Conservation (phyloP, 2,113 vertebrate genomes). For the Epinephelus cyanopodus region DNA sequence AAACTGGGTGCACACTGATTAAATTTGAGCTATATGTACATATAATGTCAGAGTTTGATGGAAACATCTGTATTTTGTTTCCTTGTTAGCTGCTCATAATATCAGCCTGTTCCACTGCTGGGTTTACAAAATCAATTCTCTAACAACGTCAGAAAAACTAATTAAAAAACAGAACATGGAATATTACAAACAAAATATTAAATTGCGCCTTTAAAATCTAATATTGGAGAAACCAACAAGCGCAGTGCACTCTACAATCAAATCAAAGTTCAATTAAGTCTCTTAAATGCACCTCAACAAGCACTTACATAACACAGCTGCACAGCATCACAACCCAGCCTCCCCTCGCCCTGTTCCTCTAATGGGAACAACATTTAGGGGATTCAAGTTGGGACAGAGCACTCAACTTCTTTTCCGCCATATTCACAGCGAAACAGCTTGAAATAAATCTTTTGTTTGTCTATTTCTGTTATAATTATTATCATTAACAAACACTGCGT, state of each 20-base stretch:
- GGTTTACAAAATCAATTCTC: neutral
- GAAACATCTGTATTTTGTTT: neutral
- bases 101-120: neutral
- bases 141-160: neutral
- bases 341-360: slow-evolving; percentile 7
- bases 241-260: neutral
- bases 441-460: slow-evolving; percentile 15
- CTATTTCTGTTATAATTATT: slow-evolving; percentile 5
- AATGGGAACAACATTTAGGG: slow-evolving; percentile 32
- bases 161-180: neutral
- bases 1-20: neutral
- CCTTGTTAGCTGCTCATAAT: neutral
- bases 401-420: slow-evolving; percentile 18
- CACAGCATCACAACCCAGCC: neutral
- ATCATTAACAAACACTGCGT: slow-evolving; percentile 14
- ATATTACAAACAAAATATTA: neutral
- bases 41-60: neutral
- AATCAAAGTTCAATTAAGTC: slow-evolving; percentile 33
- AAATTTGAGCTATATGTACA: neutral
- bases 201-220: neutral
- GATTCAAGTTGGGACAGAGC: slow-evolving; percentile 44
- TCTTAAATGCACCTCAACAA: slow-evolving; percentile 40
- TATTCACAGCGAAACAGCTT: slow-evolving; percentile 24
- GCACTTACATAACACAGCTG: slow-evolving; percentile 23
- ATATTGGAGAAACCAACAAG: neutral